Evolutionary conservation across 2,113 vertebrate species (phyloP).

Genomic region (Pitta sordida): DNA sequence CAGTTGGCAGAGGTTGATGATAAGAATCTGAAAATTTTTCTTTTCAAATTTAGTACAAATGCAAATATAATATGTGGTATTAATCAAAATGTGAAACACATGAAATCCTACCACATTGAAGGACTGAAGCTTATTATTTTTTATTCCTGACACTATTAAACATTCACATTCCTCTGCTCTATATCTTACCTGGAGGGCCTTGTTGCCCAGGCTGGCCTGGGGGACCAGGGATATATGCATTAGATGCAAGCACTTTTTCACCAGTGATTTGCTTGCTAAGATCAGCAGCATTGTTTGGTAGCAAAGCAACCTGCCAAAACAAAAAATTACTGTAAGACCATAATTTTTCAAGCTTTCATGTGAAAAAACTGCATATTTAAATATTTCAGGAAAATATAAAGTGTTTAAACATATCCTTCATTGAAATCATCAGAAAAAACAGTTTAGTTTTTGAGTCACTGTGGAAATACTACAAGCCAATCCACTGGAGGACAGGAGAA

Average conservation of each 20-base stretch:
- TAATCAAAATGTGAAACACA: background rate
- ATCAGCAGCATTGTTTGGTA: slow-evolving; percentile 84
- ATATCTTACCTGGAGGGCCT: slow-evolving; percentile 84
- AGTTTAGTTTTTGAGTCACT: background rate
- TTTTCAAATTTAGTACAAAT: background rate
- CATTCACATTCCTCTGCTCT: background rate
- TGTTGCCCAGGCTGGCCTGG: slow-evolving; percentile 84
- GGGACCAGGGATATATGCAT: slow-evolving; percentile 83
- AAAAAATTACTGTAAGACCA: background rate
- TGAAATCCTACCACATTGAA: background rate
- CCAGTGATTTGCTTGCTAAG: slow-evolving; percentile 86
- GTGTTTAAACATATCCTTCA: background rate
- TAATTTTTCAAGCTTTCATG: background rate
- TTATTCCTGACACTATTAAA: background rate
- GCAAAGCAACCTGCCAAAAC: slow-evolving; percentile 80
- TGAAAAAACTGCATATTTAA: background rate
- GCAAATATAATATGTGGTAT: background rate
- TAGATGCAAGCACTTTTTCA: slow-evolving; percentile 84
- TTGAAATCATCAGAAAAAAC: background rate
- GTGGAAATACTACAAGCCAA: background rate
- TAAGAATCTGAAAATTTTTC: background rate
- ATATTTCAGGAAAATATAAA: background rate
- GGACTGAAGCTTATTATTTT: background rate
- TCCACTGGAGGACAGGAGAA: background rate
- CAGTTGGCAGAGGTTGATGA: background rate